Evolutionary conservation across 2,888 invertebrate species (phyloP).

Genomic region (Cenopis cana): DNA sequence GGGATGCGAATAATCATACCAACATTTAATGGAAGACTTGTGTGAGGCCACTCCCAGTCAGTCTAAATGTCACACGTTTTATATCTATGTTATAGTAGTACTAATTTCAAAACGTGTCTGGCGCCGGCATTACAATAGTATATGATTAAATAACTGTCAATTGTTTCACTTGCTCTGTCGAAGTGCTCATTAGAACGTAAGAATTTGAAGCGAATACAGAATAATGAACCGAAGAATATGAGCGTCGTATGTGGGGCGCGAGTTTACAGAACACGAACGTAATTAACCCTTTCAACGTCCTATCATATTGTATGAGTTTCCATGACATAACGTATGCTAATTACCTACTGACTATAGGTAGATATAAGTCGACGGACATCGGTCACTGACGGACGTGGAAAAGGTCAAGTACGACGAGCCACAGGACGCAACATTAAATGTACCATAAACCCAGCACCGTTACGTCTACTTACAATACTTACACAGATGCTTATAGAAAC

Average conservation of each 20-base stretch:
- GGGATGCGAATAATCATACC: constrained; percentile 8
- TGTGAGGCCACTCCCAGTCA: background rate
- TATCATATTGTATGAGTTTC: background rate
- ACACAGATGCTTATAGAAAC: constrained; percentile 74
- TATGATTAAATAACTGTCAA: constrained; percentile 24
- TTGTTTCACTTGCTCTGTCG: constrained; percentile 26
- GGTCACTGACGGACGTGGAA: constrained; percentile 6
- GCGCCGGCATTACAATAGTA: constrained; percentile 22
- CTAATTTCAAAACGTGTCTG: constrained; percentile 12
- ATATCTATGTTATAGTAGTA: background rate
- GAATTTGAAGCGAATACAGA: constrained; percentile 53
- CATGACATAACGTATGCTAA: background rate
- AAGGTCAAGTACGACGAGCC: constrained; percentile 76
- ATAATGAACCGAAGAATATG: constrained; percentile 80
- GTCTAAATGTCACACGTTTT: background rate
- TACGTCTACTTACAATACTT: constrained; percentile 80
- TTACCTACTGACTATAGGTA: constrained; percentile 7
- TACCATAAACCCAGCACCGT: constrained; percentile 83
- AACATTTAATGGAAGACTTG: constrained; percentile 16
- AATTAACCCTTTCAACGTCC: constrained; percentile 43
- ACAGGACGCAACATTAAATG: constrained; percentile 78
- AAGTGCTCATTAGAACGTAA: constrained; percentile 36
- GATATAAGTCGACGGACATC: background rate
- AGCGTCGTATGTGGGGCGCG: constrained; percentile 68
- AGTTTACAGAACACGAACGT: constrained; percentile 75